Evolutionary conservation across 2,797 vertebrate genomes (phyloP).

Genomic region (Danio kyathit): DNA sequence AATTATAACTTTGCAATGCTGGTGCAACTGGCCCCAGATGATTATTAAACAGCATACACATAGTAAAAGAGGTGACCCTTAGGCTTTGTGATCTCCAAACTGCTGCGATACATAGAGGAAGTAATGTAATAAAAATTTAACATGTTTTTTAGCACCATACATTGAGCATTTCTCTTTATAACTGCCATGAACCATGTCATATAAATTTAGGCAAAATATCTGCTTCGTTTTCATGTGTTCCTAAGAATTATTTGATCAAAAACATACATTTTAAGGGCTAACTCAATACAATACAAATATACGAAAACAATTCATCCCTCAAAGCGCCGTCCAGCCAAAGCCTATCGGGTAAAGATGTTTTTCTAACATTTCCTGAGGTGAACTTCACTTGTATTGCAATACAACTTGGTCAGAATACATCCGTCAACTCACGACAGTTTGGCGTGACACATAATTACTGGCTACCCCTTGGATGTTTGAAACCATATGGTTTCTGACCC

Average conservation of each 20-base stretch:
- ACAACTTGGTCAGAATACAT: conserved; percentile 52
- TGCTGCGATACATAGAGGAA: too few relatives aligned
- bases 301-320: neutral
- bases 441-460: conserved; percentile 57
- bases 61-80: too few relatives aligned
- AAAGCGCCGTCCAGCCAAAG: neutral
- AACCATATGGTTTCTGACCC: conserved; percentile 63
- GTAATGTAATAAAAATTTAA: too few relatives aligned
- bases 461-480: conserved; percentile 56
- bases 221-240: neutral
- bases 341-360: conserved; percentile 30
- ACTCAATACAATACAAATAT: too few relatives aligned
- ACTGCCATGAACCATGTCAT: too few relatives aligned
- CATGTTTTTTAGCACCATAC: too few relatives aligned
- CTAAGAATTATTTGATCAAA: neutral
- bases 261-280: neutral
- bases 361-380: conserved; percentile 52
- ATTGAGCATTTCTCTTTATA: too few relatives aligned
- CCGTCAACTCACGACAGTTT: conserved; percentile 53
- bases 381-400: conserved; percentile 52
- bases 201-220: too few relatives aligned
- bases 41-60: too few relatives aligned
- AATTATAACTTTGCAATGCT: too few relatives aligned
- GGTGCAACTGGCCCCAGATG: too few relatives aligned
- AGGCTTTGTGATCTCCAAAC: too few relatives aligned